Percentiles rank a stretch among this genome's conserved stretches.
phyloP scores from a whole-genome alignment of 2,113 vertebrate species.

The Ptilorrhoa leucosticta region DNA sequence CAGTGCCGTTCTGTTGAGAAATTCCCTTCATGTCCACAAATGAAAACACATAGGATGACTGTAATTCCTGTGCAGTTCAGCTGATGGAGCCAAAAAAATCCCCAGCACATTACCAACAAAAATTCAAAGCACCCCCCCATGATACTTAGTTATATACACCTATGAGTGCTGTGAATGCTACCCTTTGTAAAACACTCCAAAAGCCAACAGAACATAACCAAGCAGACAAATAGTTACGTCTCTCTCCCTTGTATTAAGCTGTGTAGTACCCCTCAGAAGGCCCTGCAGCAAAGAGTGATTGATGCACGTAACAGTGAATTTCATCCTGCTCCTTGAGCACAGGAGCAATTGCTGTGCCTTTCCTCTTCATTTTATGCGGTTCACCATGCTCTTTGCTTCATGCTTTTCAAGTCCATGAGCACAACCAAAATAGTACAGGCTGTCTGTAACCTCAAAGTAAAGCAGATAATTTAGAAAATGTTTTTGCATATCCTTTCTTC shows the following conservation, averaged over 20 bases:
- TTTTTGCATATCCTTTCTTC: not conserved
- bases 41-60: no score
- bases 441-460: not conserved
- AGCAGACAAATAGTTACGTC: not conserved
- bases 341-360: not conserved
- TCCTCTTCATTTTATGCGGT: not conserved
- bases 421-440: not conserved
- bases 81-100: no score
- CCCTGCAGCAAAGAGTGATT: not conserved
- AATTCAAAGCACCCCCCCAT: no score
- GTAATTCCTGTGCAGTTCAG: no score
- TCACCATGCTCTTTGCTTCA: not conserved
- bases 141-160: no score
- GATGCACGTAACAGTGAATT: not conserved
- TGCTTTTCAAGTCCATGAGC: conserved; percentile 16
- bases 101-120: no score
- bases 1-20: no score
- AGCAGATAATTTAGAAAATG: not conserved
- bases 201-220: not conserved
- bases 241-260: conserved; percentile 2
- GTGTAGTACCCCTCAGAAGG: not conserved
- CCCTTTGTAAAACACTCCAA: not conserved
- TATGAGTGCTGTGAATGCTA: not conserved
- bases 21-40: no score
- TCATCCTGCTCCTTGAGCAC: not conserved